Base-by-base conservation (phyloP, 64 coral and sea anemone species). In the Actinia equina region DNA sequence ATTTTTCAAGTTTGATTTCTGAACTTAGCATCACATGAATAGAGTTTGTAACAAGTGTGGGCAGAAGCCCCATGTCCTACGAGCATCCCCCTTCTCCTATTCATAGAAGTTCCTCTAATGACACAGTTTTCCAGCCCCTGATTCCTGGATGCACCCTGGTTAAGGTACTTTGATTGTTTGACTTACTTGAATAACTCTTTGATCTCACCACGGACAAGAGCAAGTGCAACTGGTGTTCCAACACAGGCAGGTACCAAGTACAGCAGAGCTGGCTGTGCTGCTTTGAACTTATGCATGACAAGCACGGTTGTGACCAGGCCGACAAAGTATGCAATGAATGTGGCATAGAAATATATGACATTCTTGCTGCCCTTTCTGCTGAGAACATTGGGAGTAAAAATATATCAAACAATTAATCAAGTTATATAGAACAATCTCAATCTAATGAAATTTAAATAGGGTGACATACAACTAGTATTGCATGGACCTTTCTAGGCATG, bases 241-340 rank as follows among this genome's bases (percentile, higher is more conserved):
- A 99, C 90, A 54, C 97, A 99, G 12, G 97, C 97, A 55, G 97
- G 97, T 17, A 99, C 97, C 83, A 99, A 86, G 87, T 99, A 99
- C 85, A 99, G 56, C 20, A 99, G 88, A 80, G 97, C 97, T 77
- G 97, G 97, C 15, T 99, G 97, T 42, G 97, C 97, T 44, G 97
- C 97, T 56, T 95, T 99, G 53, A 99, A 99, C 18, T 92, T 84
- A 65, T 99, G 97, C 97, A 99, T 99, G 14, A 99, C 97, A 49
- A 99, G 44, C 63, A 99, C 97, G 20, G 97, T 99, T 22, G 91
- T 82, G 19, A 99, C 86, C 7, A 99, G 90, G 49, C 97, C 97
- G 42, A 99, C 80, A 52, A 99, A 95, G 86, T 99, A 99, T 22
- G 97, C 97, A 43, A 93, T 82, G 76, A 99, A 95, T 27, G 90